These are phyloP conservation scores for Geotrypetes seraphini DNA, from an alignment of 2,797 vertebrate species.

Conservation along the genomic window DNA sequence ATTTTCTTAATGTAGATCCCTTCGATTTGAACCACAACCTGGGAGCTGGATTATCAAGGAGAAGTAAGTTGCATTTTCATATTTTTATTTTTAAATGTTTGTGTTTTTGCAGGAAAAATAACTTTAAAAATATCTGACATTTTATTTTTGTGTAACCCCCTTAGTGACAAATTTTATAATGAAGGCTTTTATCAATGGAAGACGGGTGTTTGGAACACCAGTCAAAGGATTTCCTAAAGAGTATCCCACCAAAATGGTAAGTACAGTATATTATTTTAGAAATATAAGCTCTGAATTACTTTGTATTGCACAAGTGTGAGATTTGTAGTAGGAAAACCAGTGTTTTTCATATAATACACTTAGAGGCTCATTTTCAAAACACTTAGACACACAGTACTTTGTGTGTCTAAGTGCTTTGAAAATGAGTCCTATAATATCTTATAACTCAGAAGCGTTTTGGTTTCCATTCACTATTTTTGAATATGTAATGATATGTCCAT, in stretches of 20 bases:
- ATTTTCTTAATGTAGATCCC: slow-evolving; percentile 62
- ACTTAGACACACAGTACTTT: no score
- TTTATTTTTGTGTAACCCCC: slow-evolving; percentile 1
- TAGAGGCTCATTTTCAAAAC: no score
- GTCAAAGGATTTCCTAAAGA: slow-evolving; percentile 65
- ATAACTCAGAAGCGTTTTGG: no score
- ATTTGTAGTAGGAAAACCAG: no score
- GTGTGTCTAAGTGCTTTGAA: no score
- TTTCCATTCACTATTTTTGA: no score
- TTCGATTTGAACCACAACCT: slow-evolving; percentile 94
- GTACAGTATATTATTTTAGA: slow-evolving; percentile 38
- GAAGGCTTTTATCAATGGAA: slow-evolving; percentile 93
- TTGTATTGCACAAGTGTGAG: no score
- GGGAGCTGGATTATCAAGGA: slow-evolving; percentile 86
- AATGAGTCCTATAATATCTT: no score
- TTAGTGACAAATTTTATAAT: slow-evolving; percentile 97
- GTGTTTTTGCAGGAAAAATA: no score
- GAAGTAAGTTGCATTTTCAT: slow-evolving; percentile 83
- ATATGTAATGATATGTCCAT: no score
- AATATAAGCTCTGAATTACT: no score
- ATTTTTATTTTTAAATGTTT: slow-evolving; percentile 1
- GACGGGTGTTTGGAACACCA: slow-evolving; percentile 82
- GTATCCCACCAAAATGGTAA: slow-evolving; percentile 76
- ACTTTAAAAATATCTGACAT: background rate
- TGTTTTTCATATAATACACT: no score